Percentiles rank a stretch among this genome's conserved stretches.
These are phyloP conservation scores for Tetragonula carbonaria DNA, from an alignment of 2,888 invertebrate genomes.

Conservation along the genomic window DNA sequence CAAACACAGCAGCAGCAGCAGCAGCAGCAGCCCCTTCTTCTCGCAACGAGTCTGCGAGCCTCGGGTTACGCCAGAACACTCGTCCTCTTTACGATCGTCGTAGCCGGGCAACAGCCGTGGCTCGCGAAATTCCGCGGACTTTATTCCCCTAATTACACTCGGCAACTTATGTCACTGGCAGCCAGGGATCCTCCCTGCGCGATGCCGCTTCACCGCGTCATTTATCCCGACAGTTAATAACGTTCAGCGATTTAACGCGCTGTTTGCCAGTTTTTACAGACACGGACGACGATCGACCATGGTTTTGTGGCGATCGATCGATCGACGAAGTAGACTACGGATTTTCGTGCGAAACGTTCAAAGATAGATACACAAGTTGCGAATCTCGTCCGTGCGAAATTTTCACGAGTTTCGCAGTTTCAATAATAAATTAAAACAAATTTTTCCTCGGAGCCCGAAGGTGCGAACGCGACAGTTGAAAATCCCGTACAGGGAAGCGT, in stretches of 20 bases:
- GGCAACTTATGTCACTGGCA: conserved; percentile 76
- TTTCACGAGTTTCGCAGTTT: too few species aligned
- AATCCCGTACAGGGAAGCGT: too few species aligned
- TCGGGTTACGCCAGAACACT: conserved; percentile 70
- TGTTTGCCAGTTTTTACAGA: not conserved
- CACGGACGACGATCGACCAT: conserved; percentile 2
- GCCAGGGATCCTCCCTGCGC: conserved; percentile 44
- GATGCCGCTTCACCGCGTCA: conserved; percentile 30
- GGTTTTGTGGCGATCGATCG: not conserved
- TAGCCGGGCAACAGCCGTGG: conserved; percentile 53
- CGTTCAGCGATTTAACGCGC: conserved; percentile 13
- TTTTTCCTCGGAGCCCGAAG: too few species aligned
- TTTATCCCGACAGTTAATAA: conserved; percentile 48
- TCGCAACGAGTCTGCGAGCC: conserved; percentile 58
- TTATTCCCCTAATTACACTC: conserved; percentile 81
- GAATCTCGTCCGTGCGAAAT: too few species aligned
- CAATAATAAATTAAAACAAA: too few species aligned
- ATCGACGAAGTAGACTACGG: too few species aligned
- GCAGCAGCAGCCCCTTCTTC: conserved; percentile 46
- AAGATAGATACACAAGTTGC: too few species aligned
- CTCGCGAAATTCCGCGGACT: conserved; percentile 78
- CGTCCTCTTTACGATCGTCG: conserved; percentile 72
- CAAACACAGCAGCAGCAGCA: conserved; percentile 37
- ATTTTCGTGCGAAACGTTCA: too few species aligned
- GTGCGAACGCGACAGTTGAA: too few species aligned